Percentiles rank a stretch among this genome's conserved stretches.
phyloP scores from a whole-genome alignment of 2,888 invertebrate genomes.

The Eueremaeus valkanovi region DNA sequence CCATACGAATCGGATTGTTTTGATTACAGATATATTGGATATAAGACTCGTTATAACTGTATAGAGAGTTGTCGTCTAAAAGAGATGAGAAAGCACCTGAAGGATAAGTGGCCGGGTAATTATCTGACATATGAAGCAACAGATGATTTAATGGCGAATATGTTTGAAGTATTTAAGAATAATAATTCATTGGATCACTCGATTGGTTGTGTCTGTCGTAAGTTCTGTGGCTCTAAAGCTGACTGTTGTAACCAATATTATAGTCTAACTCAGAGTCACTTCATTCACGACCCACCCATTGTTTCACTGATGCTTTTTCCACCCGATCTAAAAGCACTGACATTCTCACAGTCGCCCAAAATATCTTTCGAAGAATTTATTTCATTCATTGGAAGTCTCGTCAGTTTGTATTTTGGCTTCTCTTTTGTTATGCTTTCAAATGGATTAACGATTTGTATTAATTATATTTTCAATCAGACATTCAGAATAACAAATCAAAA shows the following conservation, averaged over 20 bases:
- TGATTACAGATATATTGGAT: neutral
- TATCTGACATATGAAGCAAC: neutral
- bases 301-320: too few species aligned
- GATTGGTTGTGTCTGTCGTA: neutral
- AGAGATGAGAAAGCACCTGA: neutral
- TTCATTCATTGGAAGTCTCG: neutral
- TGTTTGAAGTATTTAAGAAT: neutral
- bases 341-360: neutral
- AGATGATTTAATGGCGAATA: neutral
- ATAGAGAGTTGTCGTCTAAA: neutral
- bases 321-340: neutral
- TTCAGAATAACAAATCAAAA: too few species aligned
- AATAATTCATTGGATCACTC: neutral
- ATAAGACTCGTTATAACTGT: neutral
- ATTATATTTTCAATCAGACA: too few species aligned
- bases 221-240: neutral
- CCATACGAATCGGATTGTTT: neutral
- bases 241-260: neutral
- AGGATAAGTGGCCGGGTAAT: neutral
- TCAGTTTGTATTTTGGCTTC: neutral
- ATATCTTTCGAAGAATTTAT: neutral
- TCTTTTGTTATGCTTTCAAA: neutral
- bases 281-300: too few species aligned
- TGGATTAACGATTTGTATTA: neutral
- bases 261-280: too few species aligned